Percentiles rank a stretch among this genome's conserved stretches.
Conservation (phyloP, 2,797 vertebrate genomes). For the Xerus rutilus region DNA sequence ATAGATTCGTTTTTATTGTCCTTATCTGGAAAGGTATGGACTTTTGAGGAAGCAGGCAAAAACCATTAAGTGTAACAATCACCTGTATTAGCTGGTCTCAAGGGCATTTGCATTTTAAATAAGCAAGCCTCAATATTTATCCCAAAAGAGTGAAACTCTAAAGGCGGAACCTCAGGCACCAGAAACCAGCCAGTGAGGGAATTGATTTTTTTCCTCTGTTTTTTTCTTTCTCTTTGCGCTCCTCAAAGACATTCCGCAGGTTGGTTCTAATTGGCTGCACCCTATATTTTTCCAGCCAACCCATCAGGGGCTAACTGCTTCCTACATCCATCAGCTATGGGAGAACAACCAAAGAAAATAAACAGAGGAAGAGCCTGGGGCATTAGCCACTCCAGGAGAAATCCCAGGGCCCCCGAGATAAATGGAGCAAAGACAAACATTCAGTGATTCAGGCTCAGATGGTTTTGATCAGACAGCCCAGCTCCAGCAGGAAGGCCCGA, state of each 20-base stretch:
- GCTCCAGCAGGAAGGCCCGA: constrained; percentile 68
- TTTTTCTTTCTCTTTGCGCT: background rate
- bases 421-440: constrained; percentile 78
- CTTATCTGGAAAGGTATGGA: background rate
- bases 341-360: constrained; percentile 79
- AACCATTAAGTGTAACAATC: constrained; percentile 12
- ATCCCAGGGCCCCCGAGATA: constrained; percentile 78
- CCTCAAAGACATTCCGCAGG: constrained; percentile 42
- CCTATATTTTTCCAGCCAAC: constrained; percentile 44
- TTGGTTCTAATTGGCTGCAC: constrained; percentile 60
- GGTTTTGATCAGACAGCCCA: constrained; percentile 71
- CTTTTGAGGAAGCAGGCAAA: background rate
- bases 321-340: constrained; percentile 67
- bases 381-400: constrained; percentile 66
- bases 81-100: background rate
- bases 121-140: constrained; percentile 47
- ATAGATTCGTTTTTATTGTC: background rate
- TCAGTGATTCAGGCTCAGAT: constrained; percentile 63
- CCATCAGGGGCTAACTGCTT: constrained; percentile 17
- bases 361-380: constrained; percentile 79
- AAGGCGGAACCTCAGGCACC: background rate
- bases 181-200: background rate
- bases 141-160: constrained; percentile 25
- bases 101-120: constrained; percentile 47
- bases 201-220: background rate